phyloP scores from a whole-genome alignment of 2,888 invertebrate species.

The Crematogaster levior region DNA sequence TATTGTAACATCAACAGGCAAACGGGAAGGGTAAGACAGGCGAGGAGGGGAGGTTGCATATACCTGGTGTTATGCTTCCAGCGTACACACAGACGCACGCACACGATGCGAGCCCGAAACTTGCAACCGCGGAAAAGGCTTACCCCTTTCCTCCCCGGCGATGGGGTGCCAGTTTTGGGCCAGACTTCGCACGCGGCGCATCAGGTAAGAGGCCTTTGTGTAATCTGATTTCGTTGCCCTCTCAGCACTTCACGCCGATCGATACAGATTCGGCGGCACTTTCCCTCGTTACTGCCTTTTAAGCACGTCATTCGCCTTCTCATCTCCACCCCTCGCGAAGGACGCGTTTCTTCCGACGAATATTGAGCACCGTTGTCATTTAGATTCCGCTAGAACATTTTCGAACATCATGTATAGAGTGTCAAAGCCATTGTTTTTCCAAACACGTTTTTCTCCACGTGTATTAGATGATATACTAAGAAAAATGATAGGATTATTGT shows the following conservation, averaged over 20 bases:
- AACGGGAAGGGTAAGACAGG: slow-evolving; percentile 43
- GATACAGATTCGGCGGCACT: slow-evolving; percentile 73
- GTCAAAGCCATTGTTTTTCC: not conserved
- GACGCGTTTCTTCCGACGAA: slow-evolving; percentile 32
- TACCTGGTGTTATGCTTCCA: slow-evolving; percentile 64
- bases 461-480: not conserved
- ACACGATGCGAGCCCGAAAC: slow-evolving; percentile 32
- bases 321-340: slow-evolving; percentile 10
- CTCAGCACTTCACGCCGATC: slow-evolving; percentile 71
- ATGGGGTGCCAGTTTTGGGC: slow-evolving; percentile 83
- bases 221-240: slow-evolving; percentile 79
- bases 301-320: slow-evolving; percentile 41
- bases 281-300: slow-evolving; percentile 73
- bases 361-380: slow-evolving; percentile 1
- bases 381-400: not conserved
- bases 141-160: slow-evolving; percentile 74
- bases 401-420: not conserved
- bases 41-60: slow-evolving; percentile 53
- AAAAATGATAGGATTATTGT: not conserved
- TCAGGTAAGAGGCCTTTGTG: slow-evolving; percentile 79
- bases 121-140: slow-evolving; percentile 66
- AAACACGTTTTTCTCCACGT: too few species aligned
- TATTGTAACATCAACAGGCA: slow-evolving; percentile 37
- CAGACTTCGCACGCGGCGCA: slow-evolving; percentile 82
- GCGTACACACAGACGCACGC: slow-evolving; percentile 35